These are phyloP conservation scores for Podilymbus podiceps DNA, from an alignment of 2,113 vertebrate species.

Conservation along the genomic window DNA sequence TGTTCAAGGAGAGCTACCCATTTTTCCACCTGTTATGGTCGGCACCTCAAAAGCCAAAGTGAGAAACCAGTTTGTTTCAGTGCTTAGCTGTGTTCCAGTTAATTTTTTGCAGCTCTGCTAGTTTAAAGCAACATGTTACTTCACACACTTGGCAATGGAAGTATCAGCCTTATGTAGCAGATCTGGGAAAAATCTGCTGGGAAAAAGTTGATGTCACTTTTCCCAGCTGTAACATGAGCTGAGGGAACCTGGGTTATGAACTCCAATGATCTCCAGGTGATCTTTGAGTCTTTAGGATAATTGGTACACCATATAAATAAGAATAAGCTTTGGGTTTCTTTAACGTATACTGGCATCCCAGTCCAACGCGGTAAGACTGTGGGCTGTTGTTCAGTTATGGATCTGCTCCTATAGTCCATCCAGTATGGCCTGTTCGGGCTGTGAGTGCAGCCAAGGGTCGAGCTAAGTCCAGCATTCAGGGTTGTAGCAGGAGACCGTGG, in stretches of 20 bases:
- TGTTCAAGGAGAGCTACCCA: neutral
- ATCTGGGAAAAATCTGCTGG: constrained; percentile 16
- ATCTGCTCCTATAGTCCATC: neutral
- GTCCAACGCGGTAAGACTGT: neutral
- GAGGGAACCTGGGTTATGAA: neutral
- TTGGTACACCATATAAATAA: neutral
- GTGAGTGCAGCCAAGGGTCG: neutral
- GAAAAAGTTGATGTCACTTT: neutral
- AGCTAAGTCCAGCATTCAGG: neutral
- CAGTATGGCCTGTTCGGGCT: neutral
- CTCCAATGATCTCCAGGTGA: neutral
- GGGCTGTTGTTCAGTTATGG: neutral
- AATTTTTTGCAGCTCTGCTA: neutral
- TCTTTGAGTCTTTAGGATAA: neutral
- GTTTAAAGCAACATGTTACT: neutral
- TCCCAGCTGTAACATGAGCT: neutral
- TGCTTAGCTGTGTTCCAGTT: neutral
- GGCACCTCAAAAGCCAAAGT: neutral
- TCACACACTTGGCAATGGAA: neutral
- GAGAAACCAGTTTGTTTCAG: constrained; percentile 31
- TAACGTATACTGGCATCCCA: neutral
- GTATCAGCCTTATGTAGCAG: neutral
- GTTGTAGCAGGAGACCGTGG: neutral
- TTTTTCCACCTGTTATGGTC: neutral
- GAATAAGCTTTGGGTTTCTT: neutral